Base-by-base conservation (phyloP, 1,140 invertebrate species). In the Hylaeus volcanicus region DNA sequence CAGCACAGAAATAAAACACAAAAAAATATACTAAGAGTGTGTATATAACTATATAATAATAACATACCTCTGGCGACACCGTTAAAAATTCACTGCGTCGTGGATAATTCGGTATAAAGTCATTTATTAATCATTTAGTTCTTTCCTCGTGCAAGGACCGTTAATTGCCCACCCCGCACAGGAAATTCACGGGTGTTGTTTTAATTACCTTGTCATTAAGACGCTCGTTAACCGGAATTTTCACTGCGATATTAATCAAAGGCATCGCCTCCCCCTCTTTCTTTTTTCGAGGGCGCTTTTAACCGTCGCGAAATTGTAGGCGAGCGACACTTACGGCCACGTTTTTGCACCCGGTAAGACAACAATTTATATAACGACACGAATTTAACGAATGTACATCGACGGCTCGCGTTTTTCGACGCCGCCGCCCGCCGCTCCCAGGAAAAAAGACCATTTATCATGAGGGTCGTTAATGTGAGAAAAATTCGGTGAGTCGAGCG, bases 161-260 rank as follows among this genome's bases (percentile, higher is more conserved):
- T 79, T 72, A 79, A 79, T 73, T 55, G 64, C 58, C 9, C 15
- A n/a, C 48, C 5, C n/a, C n/a, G 48, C 39, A 1, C 11, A n/a
- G 4, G 5, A 37, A n/a, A 64, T 37, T 15, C 43, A 48, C 5
- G 26, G n/a, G n/a, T 43, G 14, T 5, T 39, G 53, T 14, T 56
- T 79, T 74, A 79, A 79, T 79, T 73, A 73, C 37, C 51, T n/a
- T 56, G 58, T 65, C 77, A n/a, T 73, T 61, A 55, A 79, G 69
- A 60, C 14, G 69, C 41, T 79, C 60, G 60, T 79, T 79, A 79
- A 56, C 26, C 14, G 15, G 12, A 43, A 48, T 73, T 64, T 79
- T 73, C 45, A 41, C 51, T 15, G 39, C n/a, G 8, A 73, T 64
- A 65, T 79, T 79, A 73, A 74, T 74, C 61, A 48, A 64, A 68